A percentile compares a stretch with the other conserved stretches of the same genome.
Conservation (phyloP, 2,113 vertebrate species). For the Dipodomys spectabilis region DNA sequence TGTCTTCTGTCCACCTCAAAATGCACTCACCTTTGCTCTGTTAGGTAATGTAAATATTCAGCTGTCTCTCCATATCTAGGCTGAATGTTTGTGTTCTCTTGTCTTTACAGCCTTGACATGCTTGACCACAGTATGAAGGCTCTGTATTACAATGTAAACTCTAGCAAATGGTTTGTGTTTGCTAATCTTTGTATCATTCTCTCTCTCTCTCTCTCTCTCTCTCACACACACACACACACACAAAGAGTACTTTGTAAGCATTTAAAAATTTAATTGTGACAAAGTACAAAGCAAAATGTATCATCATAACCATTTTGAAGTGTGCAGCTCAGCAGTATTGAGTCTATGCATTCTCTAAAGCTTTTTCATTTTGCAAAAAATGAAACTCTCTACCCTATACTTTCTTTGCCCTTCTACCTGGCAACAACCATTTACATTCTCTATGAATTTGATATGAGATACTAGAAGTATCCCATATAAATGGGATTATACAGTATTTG, state of each 20-base stretch:
- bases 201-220: background rate
- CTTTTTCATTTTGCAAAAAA: constrained; percentile 48
- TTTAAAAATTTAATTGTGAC: background rate
- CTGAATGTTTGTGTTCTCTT: constrained; percentile 78
- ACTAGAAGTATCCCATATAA: background rate
- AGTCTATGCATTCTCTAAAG: constrained; percentile 4
- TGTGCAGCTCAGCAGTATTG: background rate
- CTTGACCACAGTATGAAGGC: constrained; percentile 66
- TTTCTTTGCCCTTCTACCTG: background rate
- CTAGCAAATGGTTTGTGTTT: constrained; percentile 61
- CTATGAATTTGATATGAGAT: background rate
- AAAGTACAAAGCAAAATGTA: constrained; percentile 21
- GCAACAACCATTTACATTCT: constrained; percentile 20
- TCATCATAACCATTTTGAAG: background rate
- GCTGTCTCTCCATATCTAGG: constrained; percentile 70
- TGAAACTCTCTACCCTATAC: background rate
- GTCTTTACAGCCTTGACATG: constrained; percentile 78
- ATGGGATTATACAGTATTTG: background rate
- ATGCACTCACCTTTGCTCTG: constrained; percentile 81
- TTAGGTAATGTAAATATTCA: constrained; percentile 80
- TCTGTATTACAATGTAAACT: constrained; percentile 76
- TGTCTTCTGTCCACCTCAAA: constrained; percentile 57
- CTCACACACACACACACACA: no score
- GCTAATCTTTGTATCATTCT: constrained; percentile 59
- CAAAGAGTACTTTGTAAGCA: constrained; percentile 22